Base-by-base conservation (phyloP, 1,140 invertebrate species). In the Papilio polyxenes region DNA sequence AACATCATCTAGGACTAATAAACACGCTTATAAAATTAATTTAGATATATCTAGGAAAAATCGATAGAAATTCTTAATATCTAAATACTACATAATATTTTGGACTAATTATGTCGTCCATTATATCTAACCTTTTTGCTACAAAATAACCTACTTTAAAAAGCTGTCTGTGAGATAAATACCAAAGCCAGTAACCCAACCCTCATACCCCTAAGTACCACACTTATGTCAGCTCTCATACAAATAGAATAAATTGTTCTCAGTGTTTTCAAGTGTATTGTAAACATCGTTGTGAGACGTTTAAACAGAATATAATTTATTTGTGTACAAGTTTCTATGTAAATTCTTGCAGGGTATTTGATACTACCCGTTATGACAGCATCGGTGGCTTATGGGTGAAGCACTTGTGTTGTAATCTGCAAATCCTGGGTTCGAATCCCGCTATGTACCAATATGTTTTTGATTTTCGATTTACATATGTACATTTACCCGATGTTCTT, bases 201-300 rank as follows among this genome's bases (percentile, higher is more conserved):
- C 13, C 31, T 17, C 65, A 15, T 72, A 72, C 31, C 31, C 65
- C 31, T 31, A 72, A 72, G 65, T 72, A 37, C 65, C 53, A 56
- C 65, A 62, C 65, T 37, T 72, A 72, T 37, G 62, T 13, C 62
- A 31, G 31, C 31, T 15, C 20, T 31, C 62, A 65, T 13, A 72
- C 20, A 65, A 72, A 72, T 72, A 69, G 65, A 72, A 23, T 17
- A 31, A 11, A 65, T 72, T 72, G 31, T 72, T 72, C 31, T 13
- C 6, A 62, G 62, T 65, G 62, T 13, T 65, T 65, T 72, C 65
- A 72, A 72, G 65, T 72, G 65, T 72, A 72, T 37, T 13, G 65
- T 72, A 72, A 72, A 72, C 65, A 72, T 37, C 11, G 23, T 72
- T 72, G 37, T 72, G 65, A 69, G 65, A 31, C 3, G 31, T 37